These are phyloP conservation scores for Drymonia ruficornis DNA, from an alignment of 2,888 invertebrate species.

Conservation along the genomic window DNA sequence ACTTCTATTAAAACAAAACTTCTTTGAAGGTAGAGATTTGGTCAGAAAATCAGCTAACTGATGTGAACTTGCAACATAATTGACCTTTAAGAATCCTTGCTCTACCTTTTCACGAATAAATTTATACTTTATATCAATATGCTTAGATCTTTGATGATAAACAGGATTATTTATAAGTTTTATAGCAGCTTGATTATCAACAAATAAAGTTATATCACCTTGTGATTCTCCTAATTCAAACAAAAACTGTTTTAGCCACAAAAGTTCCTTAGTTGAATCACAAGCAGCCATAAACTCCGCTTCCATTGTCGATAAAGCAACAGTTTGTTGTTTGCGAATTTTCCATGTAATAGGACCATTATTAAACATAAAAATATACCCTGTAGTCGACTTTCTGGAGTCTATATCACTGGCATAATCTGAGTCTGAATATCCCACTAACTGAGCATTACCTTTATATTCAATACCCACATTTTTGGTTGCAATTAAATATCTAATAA, in stretches of 20 bases:
- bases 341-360: conserved; percentile 36
- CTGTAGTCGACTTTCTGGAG: conserved; percentile 36
- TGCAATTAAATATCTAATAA: conserved; percentile 32
- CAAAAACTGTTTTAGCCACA: conserved; percentile 25
- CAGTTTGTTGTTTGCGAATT: conserved; percentile 31
- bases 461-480: conserved; percentile 34
- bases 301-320: conserved; percentile 31
- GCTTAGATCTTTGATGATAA: conserved; percentile 34
- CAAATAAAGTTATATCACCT: conserved; percentile 11
- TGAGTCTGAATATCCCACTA: conserved; percentile 38
- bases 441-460: conserved; percentile 21
- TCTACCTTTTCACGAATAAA: conserved; percentile 35
- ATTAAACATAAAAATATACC: conserved; percentile 39
- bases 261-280: conserved; percentile 26
- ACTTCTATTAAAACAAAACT: background rate
- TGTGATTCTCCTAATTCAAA: conserved; percentile 15
- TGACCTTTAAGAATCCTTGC: background rate
- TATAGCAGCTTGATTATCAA: conserved; percentile 37
- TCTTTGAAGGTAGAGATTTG: background rate
- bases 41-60: background rate
- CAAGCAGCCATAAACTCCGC: conserved; percentile 30
- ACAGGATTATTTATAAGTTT: conserved; percentile 36
- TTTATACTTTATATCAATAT: conserved; percentile 35
- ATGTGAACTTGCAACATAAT: no score
- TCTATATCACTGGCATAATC: conserved; percentile 40